A percentile compares a stretch with the other conserved stretches of the same genome.
Evolutionary conservation across 37 sponge, comb jelly and placozoan species (phyloP).

Genomic region (Spongilla lacustris): DNA sequence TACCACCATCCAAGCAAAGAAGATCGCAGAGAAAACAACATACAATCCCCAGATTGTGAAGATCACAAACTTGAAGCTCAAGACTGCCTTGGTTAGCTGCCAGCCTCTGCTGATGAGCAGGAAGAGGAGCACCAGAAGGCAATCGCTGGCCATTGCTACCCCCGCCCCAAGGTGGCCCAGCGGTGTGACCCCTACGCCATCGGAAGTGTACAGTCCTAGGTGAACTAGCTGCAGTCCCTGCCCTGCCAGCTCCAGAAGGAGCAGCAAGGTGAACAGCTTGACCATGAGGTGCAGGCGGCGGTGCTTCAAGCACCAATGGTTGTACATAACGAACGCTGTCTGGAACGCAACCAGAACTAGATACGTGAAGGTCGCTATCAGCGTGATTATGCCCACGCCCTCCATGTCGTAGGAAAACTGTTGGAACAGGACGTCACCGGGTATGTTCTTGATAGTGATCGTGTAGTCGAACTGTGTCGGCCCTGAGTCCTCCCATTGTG

Average conservation of each 20-base stretch:
- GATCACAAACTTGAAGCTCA: slow-evolving; percentile 43
- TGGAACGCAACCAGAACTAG: slow-evolving; percentile 37
- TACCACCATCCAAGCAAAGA: slow-evolving; percentile 50
- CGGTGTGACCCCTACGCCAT: slow-evolving; percentile 51
- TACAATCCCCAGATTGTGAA: slow-evolving; percentile 49
- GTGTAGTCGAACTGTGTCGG: slow-evolving; percentile 41
- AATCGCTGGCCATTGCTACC: slow-evolving; percentile 47
- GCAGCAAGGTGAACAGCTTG: slow-evolving; percentile 37
- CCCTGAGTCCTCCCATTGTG: slow-evolving; percentile 20
- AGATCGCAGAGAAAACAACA: slow-evolving; percentile 40
- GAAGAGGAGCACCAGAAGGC: slow-evolving; percentile 67
- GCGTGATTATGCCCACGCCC: slow-evolving; percentile 26
- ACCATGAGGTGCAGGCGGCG: slow-evolving; percentile 22
- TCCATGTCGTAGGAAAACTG: slow-evolving; percentile 64
- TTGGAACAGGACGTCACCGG: slow-evolving; percentile 23
- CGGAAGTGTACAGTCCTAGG: slow-evolving; percentile 40
- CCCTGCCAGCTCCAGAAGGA: slow-evolving; percentile 23
- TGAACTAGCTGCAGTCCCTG: slow-evolving; percentile 43
- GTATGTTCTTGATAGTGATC: slow-evolving; percentile 5
- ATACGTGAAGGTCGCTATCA: slow-evolving; percentile 49
- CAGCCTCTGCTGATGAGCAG: slow-evolving; percentile 75
- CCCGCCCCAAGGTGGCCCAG: slow-evolving; percentile 39
- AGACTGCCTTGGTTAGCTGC: slow-evolving; percentile 48
- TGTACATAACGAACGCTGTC: slow-evolving; percentile 19
- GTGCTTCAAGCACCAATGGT: background rate